Percentiles rank a stretch among this genome's conserved stretches.
These are phyloP conservation scores for Corythornis cristatus DNA, from an alignment of 2,113 vertebrate genomes.

Conservation along the genomic window DNA sequence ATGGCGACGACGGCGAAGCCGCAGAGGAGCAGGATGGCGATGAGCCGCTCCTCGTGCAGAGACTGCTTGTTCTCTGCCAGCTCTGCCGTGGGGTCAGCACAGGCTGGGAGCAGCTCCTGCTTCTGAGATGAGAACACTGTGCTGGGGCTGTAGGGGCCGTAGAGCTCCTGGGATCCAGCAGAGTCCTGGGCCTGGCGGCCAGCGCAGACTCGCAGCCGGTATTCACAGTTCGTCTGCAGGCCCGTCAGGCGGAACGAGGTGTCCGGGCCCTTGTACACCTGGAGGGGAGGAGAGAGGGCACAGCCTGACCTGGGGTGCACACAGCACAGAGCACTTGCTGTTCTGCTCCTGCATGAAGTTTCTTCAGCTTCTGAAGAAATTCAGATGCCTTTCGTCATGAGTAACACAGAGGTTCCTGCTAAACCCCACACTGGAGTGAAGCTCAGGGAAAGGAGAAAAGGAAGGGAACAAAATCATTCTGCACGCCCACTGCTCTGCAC, in stretches of 20 bases:
- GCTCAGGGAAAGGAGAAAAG: not conserved
- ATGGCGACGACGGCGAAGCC: slow-evolving; percentile 77
- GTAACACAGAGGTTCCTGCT: not conserved
- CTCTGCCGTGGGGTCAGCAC: not conserved
- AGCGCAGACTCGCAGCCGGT: slow-evolving; percentile 75
- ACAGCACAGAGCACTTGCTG: rapidly evolving
- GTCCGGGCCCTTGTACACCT: slow-evolving; percentile 82
- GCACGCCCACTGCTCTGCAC: rapidly evolving
- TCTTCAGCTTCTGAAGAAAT: not conserved
- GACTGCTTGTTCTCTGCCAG: slow-evolving; percentile 39
- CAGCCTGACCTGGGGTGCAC: rapidly evolving
- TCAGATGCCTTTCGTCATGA: not conserved
- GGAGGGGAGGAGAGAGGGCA: not conserved
- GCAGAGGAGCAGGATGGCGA: slow-evolving; percentile 72
- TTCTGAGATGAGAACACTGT: slow-evolving; percentile 70
- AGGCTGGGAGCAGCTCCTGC: not conserved
- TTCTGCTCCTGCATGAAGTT: not conserved
- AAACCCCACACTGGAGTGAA: no score
- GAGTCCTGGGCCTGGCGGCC: slow-evolving; percentile 73
- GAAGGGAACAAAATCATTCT: not conserved
- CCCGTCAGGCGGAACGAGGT: slow-evolving; percentile 74
- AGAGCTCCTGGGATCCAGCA: slow-evolving; percentile 71
- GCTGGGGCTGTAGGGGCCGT: slow-evolving; percentile 77
- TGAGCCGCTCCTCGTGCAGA: slow-evolving; percentile 71
- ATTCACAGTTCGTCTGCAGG: slow-evolving; percentile 73